Evolutionary conservation across 2,888 invertebrate species (phyloP), one percentile per base, ranked within the genome.

Genomic region (Drosophila koepferae): DNA sequence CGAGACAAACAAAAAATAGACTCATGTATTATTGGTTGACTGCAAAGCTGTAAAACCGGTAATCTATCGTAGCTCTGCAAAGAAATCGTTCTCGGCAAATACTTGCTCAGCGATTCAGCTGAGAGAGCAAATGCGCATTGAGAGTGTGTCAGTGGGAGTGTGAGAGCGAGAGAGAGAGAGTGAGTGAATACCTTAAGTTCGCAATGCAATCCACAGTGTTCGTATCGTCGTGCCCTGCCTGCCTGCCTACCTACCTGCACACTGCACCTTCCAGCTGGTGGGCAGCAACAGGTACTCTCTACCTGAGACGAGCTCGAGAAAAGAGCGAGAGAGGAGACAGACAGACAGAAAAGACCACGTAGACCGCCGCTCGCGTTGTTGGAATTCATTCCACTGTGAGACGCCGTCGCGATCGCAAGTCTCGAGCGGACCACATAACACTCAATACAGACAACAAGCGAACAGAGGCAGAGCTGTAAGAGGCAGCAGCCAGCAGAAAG

Each of bases 381-480:
- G 63, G 72, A 68, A 79, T 83, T 83, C 85, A 91, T 91, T 91
- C 79, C 86, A 81, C 74, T 84, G 88, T 86, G 79, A 87, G 89
- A 86, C 86, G 77, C 81, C 83, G 91, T 85, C 87, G 92, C 83
- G 90, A 80, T 72, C 80, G 81, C 87, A 89, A 82, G 86, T 79
- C 77, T 77, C 77, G 71, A 68, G 75, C 81, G 89, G 83, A 68
- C 48, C 55, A 18, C 59, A 61, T 41, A 69, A 8, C 28, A 41
- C 40, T 46, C 38, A 48, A 55, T 36, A 54, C 41, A 34, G 46
- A 23, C 44, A 46, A 58, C 53, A 43, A 63, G 58, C 76, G 69
- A 51, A 40, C 49, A 43, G 53, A 61, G 62, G 36, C 67, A 53
- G 10, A 49, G 41, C 55, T 46, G 51, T 51, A 54, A 62, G n/a